Base-by-base conservation (phyloP, 1,140 invertebrate genomes). In the Trissolcus basalis region DNA sequence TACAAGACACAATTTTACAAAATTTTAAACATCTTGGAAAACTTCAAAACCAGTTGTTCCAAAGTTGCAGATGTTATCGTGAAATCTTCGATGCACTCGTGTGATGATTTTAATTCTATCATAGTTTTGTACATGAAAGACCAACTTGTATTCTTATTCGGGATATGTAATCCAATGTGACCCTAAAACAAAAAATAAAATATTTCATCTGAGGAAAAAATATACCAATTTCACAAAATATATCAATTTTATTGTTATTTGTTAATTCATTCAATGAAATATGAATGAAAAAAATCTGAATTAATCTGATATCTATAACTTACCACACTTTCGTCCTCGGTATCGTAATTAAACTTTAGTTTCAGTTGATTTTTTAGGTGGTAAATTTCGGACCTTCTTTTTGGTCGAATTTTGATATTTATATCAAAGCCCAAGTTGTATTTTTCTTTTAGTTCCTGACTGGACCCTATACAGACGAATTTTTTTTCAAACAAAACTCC, bases 41-140 rank as follows among this genome's bases (percentile, higher is more conserved):
- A 27, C 19, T 14, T 15, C 11, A 54, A 19, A 43, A 41, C 39
- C 11, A 54, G 11, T n/a, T 54, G 51, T 54, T 54, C 36, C 14
- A 54, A 54, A 9, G 35, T 54, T n/a, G 51, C 51, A 15, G 51
- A 41, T 16, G 36, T 41, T 54, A 54, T 54, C 3, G 51, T 54
- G 10, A 41, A 54, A 11, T 54, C 51, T 15, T 54, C 36, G 12
- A 54, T 41, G 16, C 51, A 54, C 1, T 15, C 15, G 14, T 54
- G 51, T 9, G 9, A 4, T n/a, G 36, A 4, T 39, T 39, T 39
- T n/a, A 39, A 39, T 3, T 39, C n/a, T 11, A 11, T 39, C 9
- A 39, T 39, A 11, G 9, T n/a, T 11, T 39, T n/a, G 9, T 39
- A 39, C 36, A 39, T 39, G n/a, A 39, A 9, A 3, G 1, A 4